Percentiles rank a stretch among this genome's conserved stretches.
Evolutionary conservation across 2,888 invertebrate genomes (phyloP).

Genomic region (Cantharis rufa): DNA sequence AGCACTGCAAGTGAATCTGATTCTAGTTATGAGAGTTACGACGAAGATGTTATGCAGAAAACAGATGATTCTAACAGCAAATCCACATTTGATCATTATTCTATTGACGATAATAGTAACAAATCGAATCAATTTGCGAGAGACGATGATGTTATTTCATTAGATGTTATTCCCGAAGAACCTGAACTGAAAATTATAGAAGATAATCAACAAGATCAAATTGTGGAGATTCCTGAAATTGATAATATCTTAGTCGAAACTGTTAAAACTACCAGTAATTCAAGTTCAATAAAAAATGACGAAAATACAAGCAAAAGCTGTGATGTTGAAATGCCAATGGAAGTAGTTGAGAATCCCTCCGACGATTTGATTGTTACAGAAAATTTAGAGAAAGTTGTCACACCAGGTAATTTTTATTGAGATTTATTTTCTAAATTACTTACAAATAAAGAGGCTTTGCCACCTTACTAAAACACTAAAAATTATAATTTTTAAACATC

Average conservation of each 20-base stretch:
- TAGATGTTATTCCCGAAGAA: slow-evolving; percentile 2
- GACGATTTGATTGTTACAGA: not conserved
- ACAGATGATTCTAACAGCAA: not conserved
- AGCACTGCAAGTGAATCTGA: not conserved
- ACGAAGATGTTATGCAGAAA: not conserved
- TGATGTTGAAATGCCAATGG: not conserved
- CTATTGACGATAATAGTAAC: not conserved
- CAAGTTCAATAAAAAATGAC: not conserved
- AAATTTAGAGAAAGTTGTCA: not conserved
- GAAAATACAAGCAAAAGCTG: not conserved
- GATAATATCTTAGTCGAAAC: not conserved
- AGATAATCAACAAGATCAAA: not conserved
- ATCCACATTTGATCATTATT: not conserved
- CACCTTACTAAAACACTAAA: too few relatives aligned
- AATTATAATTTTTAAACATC: too few relatives aligned
- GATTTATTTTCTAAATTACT: not conserved
- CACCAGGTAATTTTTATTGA: not conserved
- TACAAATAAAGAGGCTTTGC: too few relatives aligned
- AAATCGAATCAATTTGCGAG: not conserved
- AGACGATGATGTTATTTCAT: not conserved
- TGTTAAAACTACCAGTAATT: not conserved
- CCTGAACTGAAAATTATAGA: not conserved
- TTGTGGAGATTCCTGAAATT: not conserved
- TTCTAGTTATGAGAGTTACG: not conserved
- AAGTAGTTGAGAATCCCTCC: not conserved